Evolutionary conservation across 2,797 vertebrate species (phyloP).

Genomic region (Sebastes flavidus): DNA sequence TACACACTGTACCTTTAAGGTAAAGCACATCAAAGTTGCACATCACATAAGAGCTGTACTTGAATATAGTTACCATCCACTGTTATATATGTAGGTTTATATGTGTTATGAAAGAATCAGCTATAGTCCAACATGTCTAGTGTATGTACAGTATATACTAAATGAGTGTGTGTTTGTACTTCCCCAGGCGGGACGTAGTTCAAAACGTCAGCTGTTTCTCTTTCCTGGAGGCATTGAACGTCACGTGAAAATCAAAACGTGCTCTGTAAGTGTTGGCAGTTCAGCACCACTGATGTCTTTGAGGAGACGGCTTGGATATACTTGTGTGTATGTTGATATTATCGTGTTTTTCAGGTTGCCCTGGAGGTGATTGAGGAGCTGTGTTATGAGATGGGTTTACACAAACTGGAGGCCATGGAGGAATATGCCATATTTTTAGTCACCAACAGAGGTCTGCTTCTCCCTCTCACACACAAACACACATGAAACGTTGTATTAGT

Average conservation of each 20-base stretch:
- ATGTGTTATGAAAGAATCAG: not conserved
- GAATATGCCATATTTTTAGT: slow-evolving; percentile 95
- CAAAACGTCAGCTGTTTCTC: slow-evolving; percentile 95
- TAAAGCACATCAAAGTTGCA: not conserved
- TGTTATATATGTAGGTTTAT: not conserved
- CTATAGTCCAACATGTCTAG: not conserved
- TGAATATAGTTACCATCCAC: not conserved
- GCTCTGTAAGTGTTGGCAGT: slow-evolving; percentile 84
- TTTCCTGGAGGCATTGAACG: slow-evolving; percentile 94
- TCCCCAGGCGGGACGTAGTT: slow-evolving; percentile 92
- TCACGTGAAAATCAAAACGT: slow-evolving; percentile 97
- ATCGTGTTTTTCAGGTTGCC: slow-evolving; percentile 83
- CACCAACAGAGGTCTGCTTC: slow-evolving; percentile 80
- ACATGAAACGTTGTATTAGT: not conserved
- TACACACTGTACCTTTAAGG: not conserved
- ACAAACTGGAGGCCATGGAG: slow-evolving; percentile 86
- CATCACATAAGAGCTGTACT: not conserved
- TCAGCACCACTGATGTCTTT: not conserved
- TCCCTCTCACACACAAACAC: not conserved
- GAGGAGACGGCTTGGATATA: not conserved
- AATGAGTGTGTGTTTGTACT: slow-evolving; percentile 7
- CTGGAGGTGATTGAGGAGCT: slow-evolving; percentile 94
- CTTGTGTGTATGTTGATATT: not conserved
- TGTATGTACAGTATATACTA: not conserved
- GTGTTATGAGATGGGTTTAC: slow-evolving; percentile 94